These are phyloP conservation scores for Oopsacas minuta DNA, from an alignment of 37 sponge, comb jelly and placozoan genomes.

Conservation along the genomic window DNA sequence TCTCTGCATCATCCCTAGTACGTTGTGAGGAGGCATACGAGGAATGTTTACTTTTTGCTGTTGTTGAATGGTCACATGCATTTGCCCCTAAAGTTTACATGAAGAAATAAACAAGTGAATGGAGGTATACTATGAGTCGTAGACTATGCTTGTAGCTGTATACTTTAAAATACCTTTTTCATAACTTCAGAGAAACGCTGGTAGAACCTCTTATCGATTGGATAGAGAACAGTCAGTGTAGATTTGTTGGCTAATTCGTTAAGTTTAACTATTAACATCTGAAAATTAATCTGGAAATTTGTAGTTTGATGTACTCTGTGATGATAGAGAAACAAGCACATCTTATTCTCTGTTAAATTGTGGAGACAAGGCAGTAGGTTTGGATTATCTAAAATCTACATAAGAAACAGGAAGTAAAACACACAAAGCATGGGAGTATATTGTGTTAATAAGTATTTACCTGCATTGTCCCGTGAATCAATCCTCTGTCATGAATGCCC, in stretches of 20 bases:
- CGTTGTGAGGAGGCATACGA: neutral
- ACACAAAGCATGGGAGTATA: neutral
- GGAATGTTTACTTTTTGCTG: neutral
- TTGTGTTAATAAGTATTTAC: neutral
- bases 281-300: neutral
- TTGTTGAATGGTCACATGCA: neutral
- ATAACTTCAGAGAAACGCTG: neutral
- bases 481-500: neutral
- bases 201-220: constrained; percentile 5
- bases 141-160: too few species aligned
- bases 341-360: neutral
- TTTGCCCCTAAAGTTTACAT: neutral
- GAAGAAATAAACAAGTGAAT: too few species aligned
- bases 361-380: neutral
- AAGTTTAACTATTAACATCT: neutral
- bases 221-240: neutral
- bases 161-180: neutral
- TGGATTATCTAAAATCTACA: neutral
- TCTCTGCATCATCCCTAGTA: neutral
- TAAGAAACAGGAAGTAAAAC: neutral
- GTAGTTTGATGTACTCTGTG: neutral
- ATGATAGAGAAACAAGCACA: neutral
- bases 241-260: neutral
- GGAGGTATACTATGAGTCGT: too few species aligned
- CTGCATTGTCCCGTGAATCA: neutral